Evolutionary conservation across 2,113 vertebrate genomes (phyloP), one percentile per base, ranked within the genome.

Genomic region (Anthoscopus minutus): DNA sequence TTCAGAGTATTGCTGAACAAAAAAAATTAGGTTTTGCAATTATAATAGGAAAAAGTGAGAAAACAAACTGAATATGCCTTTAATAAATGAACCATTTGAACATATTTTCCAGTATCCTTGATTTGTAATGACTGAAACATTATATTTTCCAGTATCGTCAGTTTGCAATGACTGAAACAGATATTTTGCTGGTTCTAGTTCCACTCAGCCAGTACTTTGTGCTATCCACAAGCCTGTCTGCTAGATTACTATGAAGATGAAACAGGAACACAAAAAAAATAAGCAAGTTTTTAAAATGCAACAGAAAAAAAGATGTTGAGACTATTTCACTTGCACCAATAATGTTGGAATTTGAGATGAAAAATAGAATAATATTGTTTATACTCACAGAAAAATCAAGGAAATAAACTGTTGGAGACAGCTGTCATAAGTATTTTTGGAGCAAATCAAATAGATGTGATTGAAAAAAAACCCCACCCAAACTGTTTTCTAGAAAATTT

Each of bases 121-220:
- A 47, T 86, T 79, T 79, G 35, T 62, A 91, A 61, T 78, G 65
- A 77, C 44, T 82, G 81, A 93, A 93, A 89, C 47, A 64, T 79
- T 82, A 17, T 45, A 73, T 86, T 93, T 94, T 92, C 89, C 86
- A 91, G 71, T 79, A 60, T 88, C 27, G 60, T 89, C 67, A 69
- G 78, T 65, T 37, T 91, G 56, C 57, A 94, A 94, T 78, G 72
- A 79, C 93, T 83, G 82, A 90, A 93, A 93, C 76, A 90, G 90
- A 65, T 77, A 81, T 86, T 84, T 87, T 6, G 2, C 45, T 65
- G 20, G 14, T 91, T 97, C 51, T 35, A 86, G 33, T 77, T 86
- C 67, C 53, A 58, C 65, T 66, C 74, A 92, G 66, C 25, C 58
- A 53, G 65, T 79, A n/a, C 18, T 60, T 86, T 22, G 10, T 42